Percentiles rank a stretch among this genome's conserved stretches.
phyloP scores from a whole-genome alignment of 1,140 invertebrate species.

The Manduca sexta region DNA sequence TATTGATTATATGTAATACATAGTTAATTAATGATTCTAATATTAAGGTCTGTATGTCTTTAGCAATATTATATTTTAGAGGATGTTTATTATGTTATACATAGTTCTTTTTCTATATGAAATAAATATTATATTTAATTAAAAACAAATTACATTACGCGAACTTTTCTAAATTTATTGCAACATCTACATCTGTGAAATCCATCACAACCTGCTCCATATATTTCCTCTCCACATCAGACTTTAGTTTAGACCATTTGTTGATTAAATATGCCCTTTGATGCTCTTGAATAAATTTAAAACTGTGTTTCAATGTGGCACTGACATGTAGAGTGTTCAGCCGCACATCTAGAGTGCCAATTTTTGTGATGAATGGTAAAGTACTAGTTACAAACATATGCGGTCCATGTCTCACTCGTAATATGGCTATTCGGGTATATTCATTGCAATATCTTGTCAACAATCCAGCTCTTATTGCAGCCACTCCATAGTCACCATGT shows the following conservation, averaged over 20 bases:
- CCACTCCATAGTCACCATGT: constrained; percentile 82
- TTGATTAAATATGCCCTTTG: constrained; percentile 75
- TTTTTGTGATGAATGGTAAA: constrained; percentile 78
- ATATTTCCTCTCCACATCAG: constrained; percentile 72
- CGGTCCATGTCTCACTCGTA: constrained; percentile 81
- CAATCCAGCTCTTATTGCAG: constrained; percentile 79
- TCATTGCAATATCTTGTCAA: constrained; percentile 85
- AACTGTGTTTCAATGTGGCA: constrained; percentile 86
- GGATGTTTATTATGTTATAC: too few species aligned
- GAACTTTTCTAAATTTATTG: constrained; percentile 55
- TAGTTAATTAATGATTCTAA: too few species aligned
- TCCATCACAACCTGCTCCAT: constrained; percentile 73
- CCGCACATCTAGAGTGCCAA: constrained; percentile 75
- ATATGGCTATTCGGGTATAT: constrained; percentile 81
- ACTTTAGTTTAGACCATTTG: constrained; percentile 73
- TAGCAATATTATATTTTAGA: too few species aligned
- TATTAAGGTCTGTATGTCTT: too few species aligned
- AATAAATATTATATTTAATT: background rate
- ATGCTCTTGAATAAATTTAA: constrained; percentile 80
- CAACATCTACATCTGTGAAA: constrained; percentile 59
- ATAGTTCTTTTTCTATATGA: too few species aligned
- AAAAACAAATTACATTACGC: constrained; percentile 10
- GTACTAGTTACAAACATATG: constrained; percentile 80
- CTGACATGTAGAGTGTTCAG: constrained; percentile 81
- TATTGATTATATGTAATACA: too few species aligned